Evolutionary conservation across 1,140 invertebrate species (phyloP), one percentile per base, ranked within the genome.

Genomic region (Micrasema minimum): DNA sequence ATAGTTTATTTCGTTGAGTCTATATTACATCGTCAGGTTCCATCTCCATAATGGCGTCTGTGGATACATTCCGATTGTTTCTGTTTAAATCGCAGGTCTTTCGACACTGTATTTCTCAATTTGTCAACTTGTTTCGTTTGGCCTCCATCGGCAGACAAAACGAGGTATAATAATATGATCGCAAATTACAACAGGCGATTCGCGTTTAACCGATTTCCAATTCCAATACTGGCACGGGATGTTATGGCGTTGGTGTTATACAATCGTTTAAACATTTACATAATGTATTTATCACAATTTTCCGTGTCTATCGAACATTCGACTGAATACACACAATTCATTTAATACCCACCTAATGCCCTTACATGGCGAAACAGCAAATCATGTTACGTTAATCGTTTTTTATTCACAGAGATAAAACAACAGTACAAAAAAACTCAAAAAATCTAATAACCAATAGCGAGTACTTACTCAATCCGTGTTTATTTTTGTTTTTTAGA

Each of bases 181-280:
- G 50, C 50, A 14, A 53, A 53, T 31, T 53, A 53, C 50, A 53
- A 53, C 22, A 10, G 20, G 4, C 5, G 3, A 20, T 48, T 18
- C 45, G 45, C 45, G 14, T 48, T 48, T 11, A n/a, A 53, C 18
- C 12, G 23, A 53, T 53, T 53, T 53, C 50, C 50, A 53, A 53
- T 53, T 11, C 23, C 50, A 53, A 53, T 53, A n/a, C 23, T 31
- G 20, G 23, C 26, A 31, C 50, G 50, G 26, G 26, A 53, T 53
- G 22, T 16, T n/a, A 53, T 53, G 11, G 50, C 26, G 50, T 53
- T 26, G 50, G 50, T 35, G 50, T 22, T 26, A 53, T 18, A 26
- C 12, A 26, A n/a, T 35, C 6, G 18, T 53, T n/a, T 6, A 53
- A 53, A 53, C 20, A 31, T 53, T 53, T 16, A 53, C 10, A 10